Conservation (phyloP, 2,797 vertebrate genomes). For the Gallinago nigripennis region DNA sequence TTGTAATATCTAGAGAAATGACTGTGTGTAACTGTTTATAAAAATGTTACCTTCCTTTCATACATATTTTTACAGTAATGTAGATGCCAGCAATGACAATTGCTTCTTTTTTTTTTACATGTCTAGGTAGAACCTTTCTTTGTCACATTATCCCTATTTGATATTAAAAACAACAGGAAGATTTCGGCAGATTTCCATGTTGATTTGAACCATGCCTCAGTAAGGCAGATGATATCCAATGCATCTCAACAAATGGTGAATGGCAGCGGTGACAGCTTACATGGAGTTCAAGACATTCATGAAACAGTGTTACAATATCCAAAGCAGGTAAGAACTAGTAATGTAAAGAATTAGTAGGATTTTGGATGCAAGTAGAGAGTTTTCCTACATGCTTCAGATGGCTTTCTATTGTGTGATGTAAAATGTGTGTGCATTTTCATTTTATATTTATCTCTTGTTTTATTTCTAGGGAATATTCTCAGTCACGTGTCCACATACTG, state of each 20-base stretch:
- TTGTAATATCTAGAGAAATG: background rate
- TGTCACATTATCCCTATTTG: slow-evolving; percentile 90
- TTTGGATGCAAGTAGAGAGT: background rate
- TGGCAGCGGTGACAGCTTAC: slow-evolving; percentile 74
- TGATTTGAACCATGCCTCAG: slow-evolving; percentile 91
- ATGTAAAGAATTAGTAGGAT: background rate
- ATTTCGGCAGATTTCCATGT: slow-evolving; percentile 96
- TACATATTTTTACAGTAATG: background rate
- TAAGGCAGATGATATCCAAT: slow-evolving; percentile 85
- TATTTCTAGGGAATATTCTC: slow-evolving; percentile 90
- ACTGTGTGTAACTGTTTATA: background rate
- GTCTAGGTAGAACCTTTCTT: slow-evolving; percentile 95
- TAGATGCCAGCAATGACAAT: background rate
- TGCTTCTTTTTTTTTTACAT: background rate
- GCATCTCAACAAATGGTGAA: slow-evolving; percentile 79
- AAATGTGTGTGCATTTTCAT: background rate
- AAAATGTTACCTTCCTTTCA: background rate
- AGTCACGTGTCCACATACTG: slow-evolving; percentile 93
- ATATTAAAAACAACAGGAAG: slow-evolving; percentile 92
- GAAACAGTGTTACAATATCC: slow-evolving; percentile 87
- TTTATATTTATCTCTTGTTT: background rate
- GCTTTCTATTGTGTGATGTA: background rate
- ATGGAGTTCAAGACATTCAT: slow-evolving; percentile 74
- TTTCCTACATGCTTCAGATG: background rate
- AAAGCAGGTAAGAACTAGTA: slow-evolving; percentile 82